Evolutionary conservation across 2,113 vertebrate species (phyloP).

Genomic region (Atractosteus spatula): DNA sequence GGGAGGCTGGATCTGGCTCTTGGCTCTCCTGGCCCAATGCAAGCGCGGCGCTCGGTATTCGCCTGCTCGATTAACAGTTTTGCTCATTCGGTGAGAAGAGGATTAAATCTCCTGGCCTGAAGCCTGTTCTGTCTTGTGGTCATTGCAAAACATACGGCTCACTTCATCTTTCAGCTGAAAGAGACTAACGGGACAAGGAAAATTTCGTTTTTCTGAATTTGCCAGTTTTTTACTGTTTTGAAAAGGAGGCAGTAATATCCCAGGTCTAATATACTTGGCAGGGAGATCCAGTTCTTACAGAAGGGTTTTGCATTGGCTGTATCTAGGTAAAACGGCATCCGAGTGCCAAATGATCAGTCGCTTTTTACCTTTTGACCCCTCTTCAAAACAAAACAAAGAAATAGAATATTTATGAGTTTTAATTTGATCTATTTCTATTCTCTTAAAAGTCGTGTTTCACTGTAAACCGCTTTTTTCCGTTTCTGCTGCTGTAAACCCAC

Average conservation of each 20-base stretch:
- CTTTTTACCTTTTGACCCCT: constrained; percentile 48
- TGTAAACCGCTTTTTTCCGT: no score
- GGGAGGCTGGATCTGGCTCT: neutral
- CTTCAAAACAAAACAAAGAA: constrained; percentile 42
- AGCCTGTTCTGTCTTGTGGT: constrained; percentile 9
- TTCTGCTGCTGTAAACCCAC: no score
- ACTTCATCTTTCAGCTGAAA: constrained; percentile 45
- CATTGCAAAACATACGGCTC: constrained; percentile 28
- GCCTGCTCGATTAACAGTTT: neutral
- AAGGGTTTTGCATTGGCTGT: constrained; percentile 21
- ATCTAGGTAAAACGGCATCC: constrained; percentile 10
- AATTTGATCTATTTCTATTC: no score
- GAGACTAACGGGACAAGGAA: constrained; percentile 34
- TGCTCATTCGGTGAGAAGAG: constrained; percentile 5
- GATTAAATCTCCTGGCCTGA: constrained; percentile 1
- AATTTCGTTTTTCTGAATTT: constrained; percentile 24
- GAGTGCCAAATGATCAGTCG: constrained; percentile 33
- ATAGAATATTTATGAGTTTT: neutral
- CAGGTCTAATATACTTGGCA: constrained; percentile 55
- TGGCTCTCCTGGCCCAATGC: neutral
- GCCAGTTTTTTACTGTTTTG: constrained; percentile 22
- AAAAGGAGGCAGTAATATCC: constrained; percentile 54
- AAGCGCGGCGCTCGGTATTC: neutral
- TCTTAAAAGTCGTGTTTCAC: no score
- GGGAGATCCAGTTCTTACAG: constrained; percentile 20